These are phyloP conservation scores for Tyria jacobaeae DNA, from an alignment of 2,888 invertebrate species.

Conservation along the genomic window DNA sequence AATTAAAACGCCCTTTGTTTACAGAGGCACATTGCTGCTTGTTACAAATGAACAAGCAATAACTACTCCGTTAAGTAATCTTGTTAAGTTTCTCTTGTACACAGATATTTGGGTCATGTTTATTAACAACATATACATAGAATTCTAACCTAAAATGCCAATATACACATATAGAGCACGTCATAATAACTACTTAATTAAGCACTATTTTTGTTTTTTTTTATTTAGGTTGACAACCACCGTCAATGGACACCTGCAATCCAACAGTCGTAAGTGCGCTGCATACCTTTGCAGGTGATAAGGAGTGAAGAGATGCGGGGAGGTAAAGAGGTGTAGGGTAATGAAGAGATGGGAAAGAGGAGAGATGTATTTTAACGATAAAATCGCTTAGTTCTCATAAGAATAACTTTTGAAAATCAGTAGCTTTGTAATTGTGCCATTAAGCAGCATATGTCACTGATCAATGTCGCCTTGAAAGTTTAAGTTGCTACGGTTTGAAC, in stretches of 20 bases:
- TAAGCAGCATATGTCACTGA: not conserved
- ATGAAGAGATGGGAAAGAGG: too few species aligned
- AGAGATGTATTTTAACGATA: not conserved
- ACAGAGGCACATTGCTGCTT: conserved; percentile 7
- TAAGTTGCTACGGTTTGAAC: not conserved
- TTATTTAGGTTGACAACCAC: too few species aligned
- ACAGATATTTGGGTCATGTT: conserved; percentile 3
- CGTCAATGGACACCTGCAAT: too few species aligned
- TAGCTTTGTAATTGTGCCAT: not conserved
- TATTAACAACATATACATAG: not conserved
- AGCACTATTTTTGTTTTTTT: too few species aligned
- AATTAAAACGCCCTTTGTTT: conserved; percentile 32
- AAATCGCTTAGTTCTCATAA: not conserved
- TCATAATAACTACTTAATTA: too few species aligned
- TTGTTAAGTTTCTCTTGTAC: conserved; percentile 6
- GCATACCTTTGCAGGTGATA: too few species aligned
- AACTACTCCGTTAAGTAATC: conserved; percentile 6
- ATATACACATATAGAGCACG: too few species aligned
- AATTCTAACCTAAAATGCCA: too few species aligned
- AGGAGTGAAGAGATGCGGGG: too few species aligned
- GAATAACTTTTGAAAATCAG: not conserved
- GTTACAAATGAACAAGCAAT: conserved; percentile 19
- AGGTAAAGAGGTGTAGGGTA: too few species aligned
- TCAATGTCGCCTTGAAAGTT: not conserved
- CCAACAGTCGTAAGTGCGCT: too few species aligned